Evolutionary conservation across 2,888 invertebrate genomes (phyloP).

Genomic region (Dysmachus trigonus): DNA sequence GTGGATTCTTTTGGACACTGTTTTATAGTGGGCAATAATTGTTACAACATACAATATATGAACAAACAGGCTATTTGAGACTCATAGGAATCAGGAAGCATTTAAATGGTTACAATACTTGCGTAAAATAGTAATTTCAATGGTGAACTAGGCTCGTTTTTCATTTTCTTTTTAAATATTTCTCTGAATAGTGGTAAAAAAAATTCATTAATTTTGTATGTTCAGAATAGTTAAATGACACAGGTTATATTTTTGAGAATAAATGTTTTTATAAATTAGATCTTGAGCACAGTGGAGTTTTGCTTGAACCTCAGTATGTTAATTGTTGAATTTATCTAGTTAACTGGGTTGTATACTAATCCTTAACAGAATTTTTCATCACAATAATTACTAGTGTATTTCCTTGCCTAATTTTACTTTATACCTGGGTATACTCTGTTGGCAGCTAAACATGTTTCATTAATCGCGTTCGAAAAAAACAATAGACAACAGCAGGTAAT

Average conservation of each 20-base stretch:
- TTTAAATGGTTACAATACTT: not conserved
- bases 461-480: not conserved
- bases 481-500: not conserved
- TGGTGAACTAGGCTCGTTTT: not conserved
- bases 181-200: not conserved
- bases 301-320: not conserved
- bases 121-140: not conserved
- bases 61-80: not conserved
- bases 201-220: not conserved
- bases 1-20: conserved; percentile 40
- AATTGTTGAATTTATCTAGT: not conserved
- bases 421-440: not conserved
- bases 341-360: not conserved
- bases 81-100: not conserved
- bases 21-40: conserved; percentile 35
- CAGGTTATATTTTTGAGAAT: not conserved
- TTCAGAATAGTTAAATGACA: not conserved
- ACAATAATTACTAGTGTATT: not conserved
- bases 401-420: not conserved
- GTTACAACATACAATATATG: not conserved
- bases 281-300: not conserved
- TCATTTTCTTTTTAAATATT: not conserved
- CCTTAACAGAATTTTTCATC: not conserved
- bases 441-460: not conserved
- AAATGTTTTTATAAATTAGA: not conserved